Conservation (phyloP, 2,888 invertebrate genomes). For the Steromphala cineraria region DNA sequence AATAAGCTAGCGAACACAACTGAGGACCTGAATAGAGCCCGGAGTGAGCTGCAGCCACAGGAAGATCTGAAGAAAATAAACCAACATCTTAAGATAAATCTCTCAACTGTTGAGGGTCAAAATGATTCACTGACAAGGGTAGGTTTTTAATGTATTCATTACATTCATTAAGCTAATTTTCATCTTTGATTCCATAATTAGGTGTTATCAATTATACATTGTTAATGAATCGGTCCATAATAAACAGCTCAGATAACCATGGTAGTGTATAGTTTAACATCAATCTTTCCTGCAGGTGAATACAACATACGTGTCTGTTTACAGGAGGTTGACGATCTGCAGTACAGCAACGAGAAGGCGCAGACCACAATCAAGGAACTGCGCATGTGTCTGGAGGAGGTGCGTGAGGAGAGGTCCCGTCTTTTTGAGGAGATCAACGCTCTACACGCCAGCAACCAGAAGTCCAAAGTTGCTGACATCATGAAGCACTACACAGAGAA, state of each 20-base stretch:
- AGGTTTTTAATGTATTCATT: neutral
- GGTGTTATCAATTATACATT: no score
- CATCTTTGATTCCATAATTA: no score
- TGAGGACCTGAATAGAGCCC: slow-evolving; percentile 46
- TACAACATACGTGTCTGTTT: slow-evolving; percentile 9
- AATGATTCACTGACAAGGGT: slow-evolving; percentile 60
- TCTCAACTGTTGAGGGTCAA: slow-evolving; percentile 51
- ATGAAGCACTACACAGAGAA: slow-evolving; percentile 57
- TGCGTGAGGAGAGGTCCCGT: slow-evolving; percentile 56
- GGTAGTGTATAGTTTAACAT: no score
- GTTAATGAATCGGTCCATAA: neutral
- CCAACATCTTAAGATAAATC: slow-evolving; percentile 45
- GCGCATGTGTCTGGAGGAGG: slow-evolving; percentile 56
- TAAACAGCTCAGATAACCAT: no score
- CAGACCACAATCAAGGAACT: slow-evolving; percentile 61
- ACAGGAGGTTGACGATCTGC: slow-evolving; percentile 59
- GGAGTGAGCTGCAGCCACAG: slow-evolving; percentile 35
- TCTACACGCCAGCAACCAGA: slow-evolving; percentile 45
- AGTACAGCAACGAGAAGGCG: slow-evolving; percentile 58
- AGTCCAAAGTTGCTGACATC: slow-evolving; percentile 50
- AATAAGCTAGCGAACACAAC: slow-evolving; percentile 53
- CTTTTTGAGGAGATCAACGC: slow-evolving; percentile 51
- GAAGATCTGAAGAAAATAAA: slow-evolving; percentile 53
- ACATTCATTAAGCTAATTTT: no score
- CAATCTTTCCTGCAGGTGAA: neutral